A percentile compares a stretch with the other conserved stretches of the same genome.
Evolutionary conservation across 1,140 invertebrate species (phyloP).

Genomic region (Drosophila carrolli): DNA sequence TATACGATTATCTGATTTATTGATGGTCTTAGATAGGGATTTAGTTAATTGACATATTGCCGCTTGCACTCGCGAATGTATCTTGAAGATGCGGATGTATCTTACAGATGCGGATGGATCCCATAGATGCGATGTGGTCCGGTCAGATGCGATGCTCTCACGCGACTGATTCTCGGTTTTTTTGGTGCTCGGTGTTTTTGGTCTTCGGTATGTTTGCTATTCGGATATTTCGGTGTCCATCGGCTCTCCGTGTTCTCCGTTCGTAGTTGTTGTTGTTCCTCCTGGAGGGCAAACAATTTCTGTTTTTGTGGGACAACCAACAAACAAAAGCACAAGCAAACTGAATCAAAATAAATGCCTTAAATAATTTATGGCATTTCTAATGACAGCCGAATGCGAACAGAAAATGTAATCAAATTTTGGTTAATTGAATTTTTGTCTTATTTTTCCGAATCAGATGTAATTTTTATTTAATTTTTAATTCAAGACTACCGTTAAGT

Average conservation of each 20-base stretch:
- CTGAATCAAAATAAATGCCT: conserved; percentile 72
- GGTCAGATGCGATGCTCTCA: conserved; percentile 69
- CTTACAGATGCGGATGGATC: conserved; percentile 30
- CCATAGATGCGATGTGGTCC: conserved; percentile 47
- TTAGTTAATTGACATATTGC: conserved; percentile 44
- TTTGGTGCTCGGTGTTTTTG: conserved; percentile 33
- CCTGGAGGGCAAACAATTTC: conserved; percentile 76
- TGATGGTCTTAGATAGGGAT: conserved; percentile 7
- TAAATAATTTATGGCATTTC: conserved; percentile 74
- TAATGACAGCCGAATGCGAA: conserved; percentile 18
- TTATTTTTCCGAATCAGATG: neutral
- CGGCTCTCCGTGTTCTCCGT: conserved; percentile 30
- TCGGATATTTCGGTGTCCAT: conserved; percentile 29
- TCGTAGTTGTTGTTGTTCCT: conserved; percentile 51
- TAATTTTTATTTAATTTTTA: conserved; percentile 23
- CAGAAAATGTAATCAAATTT: conserved; percentile 17
- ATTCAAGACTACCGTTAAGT: conserved; percentile 37
- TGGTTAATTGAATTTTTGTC: conserved; percentile 2
- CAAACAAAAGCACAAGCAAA: conserved; percentile 39
- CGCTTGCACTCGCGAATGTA: conserved; percentile 45
- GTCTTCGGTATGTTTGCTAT: conserved; percentile 22
- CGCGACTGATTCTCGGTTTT: conserved; percentile 52
- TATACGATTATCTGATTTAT: neutral
- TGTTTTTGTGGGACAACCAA: conserved; percentile 61
- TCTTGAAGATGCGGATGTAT: conserved; percentile 15